Evolutionary conservation across 1,140 invertebrate species (phyloP).

Genomic region (Ericerus pela): DNA sequence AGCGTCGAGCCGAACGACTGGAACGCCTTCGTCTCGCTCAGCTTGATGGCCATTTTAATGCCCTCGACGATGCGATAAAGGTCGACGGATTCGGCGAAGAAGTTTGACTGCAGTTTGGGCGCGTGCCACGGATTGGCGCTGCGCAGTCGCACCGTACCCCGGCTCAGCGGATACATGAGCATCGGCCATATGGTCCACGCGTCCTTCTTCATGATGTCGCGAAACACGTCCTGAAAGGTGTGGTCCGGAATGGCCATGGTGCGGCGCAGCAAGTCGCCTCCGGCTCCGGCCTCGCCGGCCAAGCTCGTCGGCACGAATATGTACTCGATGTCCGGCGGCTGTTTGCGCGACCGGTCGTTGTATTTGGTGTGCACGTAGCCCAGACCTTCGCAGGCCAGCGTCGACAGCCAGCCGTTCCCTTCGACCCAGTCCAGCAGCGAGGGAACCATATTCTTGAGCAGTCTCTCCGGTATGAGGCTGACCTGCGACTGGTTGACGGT

Average conservation of each 20-base stretch:
- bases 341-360: constrained; percentile 35
- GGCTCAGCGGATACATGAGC: constrained; percentile 37
- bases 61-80: constrained; percentile 24
- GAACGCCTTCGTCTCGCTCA: constrained; percentile 28
- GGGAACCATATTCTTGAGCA: constrained; percentile 11
- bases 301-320: constrained; percentile 36
- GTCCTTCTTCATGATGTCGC: constrained; percentile 34
- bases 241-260: constrained; percentile 23
- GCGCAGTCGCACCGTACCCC: constrained; percentile 40
- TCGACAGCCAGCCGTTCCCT: constrained; percentile 26
- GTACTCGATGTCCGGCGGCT: constrained; percentile 45
- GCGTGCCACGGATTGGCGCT: constrained; percentile 39
- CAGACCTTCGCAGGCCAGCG: constrained; percentile 41
- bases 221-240: constrained; percentile 16
- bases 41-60: constrained; percentile 22
- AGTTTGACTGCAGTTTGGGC: constrained; percentile 51
- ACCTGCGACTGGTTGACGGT: constrained; percentile 40
- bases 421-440: constrained; percentile 14
- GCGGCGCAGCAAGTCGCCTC: constrained; percentile 19
- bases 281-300: constrained; percentile 29
- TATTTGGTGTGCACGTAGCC: constrained; percentile 44
- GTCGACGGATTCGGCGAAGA: constrained; percentile 33
- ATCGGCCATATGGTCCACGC: constrained; percentile 49
- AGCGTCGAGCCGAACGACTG: constrained; percentile 38
- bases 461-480: constrained; percentile 42